Percentiles rank a stretch among this genome's conserved stretches.
Evolutionary conservation across 2,113 vertebrate species (phyloP).

Genomic region (Dipodomys merriami): DNA sequence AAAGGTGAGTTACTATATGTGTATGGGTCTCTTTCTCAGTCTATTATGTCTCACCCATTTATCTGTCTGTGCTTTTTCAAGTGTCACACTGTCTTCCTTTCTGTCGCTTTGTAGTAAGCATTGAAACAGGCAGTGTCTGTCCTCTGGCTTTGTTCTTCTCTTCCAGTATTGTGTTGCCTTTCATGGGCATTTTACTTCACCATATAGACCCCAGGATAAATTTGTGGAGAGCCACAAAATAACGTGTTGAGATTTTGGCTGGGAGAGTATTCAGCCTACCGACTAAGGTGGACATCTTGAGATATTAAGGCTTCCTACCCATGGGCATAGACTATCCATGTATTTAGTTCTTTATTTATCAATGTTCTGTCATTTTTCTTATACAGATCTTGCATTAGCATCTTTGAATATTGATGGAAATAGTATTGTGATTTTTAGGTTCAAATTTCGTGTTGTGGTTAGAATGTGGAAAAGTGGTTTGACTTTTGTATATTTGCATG

Average conservation of each 20-base stretch:
- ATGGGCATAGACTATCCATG: background rate
- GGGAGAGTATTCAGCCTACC: background rate
- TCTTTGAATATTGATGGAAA: no score
- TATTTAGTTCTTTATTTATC: background rate
- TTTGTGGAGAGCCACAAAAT: background rate
- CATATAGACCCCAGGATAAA: no score
- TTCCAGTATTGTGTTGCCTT: no score
- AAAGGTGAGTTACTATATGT: no score
- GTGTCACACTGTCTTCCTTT: no score
- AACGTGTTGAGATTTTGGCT: background rate
- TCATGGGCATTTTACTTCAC: background rate
- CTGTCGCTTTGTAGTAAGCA: no score
- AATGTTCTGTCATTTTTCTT: background rate
- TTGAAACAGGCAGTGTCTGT: no score
- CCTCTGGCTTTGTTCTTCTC: no score
- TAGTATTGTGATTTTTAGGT: no score
- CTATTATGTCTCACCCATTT: background rate
- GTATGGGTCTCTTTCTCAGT: no score
- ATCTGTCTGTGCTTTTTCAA: background rate
- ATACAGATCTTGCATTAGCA: background rate
- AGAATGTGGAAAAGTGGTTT: background rate
- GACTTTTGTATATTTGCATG: background rate
- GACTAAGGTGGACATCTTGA: background rate
- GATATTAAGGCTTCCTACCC: background rate
- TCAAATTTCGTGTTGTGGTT: no score